Base-by-base conservation (phyloP, 2,888 invertebrate genomes). In the Tubulanus polymorphus region DNA sequence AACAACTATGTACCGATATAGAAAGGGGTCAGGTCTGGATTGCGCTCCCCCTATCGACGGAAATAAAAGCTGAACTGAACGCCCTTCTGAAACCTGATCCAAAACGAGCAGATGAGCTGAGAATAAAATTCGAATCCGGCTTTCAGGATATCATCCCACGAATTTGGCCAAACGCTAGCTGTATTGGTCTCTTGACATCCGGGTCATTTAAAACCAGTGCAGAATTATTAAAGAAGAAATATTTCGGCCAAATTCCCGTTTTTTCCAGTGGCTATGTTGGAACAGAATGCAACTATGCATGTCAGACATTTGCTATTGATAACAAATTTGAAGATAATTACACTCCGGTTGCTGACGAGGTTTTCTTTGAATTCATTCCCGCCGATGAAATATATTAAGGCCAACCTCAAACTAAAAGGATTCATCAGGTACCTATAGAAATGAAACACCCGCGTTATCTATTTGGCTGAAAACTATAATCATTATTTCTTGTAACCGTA, bases 101-200 rank as follows among this genome's bases (percentile, higher is more conserved):
- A 2, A n/a, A 37, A 1, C 56, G 62, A n/a, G 62, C 61, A 1
- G 46, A 46, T 2, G 23, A 41, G 25, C 37, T 64, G 15, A 56
- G 62, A 37, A 23, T 32, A n/a, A 61, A 59, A 45, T 60, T 64
- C 26, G 12, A 12, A 12, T 45, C 52, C 12, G 62, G 64, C 2
- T 57, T 61, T 37, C 51, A 51, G 15, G 49, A 51, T 26, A 62
- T 62, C 28, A 56, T 59, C 23, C 56, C 59, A 2, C 48, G 59
- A 6, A 37, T 62, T 27, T 64, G 64, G 64, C 61, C 57, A 10
- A 47, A 50, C 3, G n/a, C n/a, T n/a, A n/a, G n/a, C n/a, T n/a
- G n/a, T n/a, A n/a, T n/a, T n/a, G n/a, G n/a, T n/a, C n/a, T n/a
- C n/a, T n/a, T n/a, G n/a, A n/a, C n/a, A n/a, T n/a, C n/a, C n/a